Evolutionary conservation across 2,113 vertebrate genomes (phyloP).

Genomic region (Agapornis roseicollis): DNA sequence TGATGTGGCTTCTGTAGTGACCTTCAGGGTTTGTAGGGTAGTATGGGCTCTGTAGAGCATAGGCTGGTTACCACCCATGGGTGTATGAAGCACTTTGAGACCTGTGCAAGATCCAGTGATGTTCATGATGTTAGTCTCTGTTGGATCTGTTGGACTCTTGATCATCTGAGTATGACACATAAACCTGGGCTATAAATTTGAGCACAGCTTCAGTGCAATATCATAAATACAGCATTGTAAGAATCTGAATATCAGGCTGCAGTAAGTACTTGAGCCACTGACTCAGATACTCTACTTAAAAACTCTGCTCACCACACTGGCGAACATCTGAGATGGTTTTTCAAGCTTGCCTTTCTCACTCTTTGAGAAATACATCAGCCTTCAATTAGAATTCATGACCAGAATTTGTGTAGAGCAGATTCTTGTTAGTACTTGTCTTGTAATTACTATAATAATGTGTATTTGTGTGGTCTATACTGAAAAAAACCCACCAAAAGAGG

Average conservation of each 20-base stretch:
- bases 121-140: neutral
- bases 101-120: neutral
- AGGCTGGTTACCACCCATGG: neutral
- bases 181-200: neutral
- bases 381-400: neutral
- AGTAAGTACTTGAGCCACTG: neutral
- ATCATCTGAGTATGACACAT: neutral
- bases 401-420: neutral
- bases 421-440: conserved; percentile 9
- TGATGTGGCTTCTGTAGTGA: neutral
- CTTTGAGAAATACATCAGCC: neutral
- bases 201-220: neutral
- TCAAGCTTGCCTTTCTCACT: neutral
- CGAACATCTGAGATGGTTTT: neutral
- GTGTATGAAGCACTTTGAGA: neutral
- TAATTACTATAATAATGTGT: neutral
- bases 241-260: neutral
- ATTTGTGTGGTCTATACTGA: neutral
- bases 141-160: neutral
- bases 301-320: neutral
- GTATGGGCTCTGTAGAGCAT: neutral
- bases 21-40: neutral
- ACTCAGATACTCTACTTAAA: neutral
- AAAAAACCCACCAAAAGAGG: neutral
- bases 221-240: neutral